Evolutionary conservation across 2,797 vertebrate species (phyloP), one percentile per base, ranked within the genome.

Genomic region (Antennarius maculatus): DNA sequence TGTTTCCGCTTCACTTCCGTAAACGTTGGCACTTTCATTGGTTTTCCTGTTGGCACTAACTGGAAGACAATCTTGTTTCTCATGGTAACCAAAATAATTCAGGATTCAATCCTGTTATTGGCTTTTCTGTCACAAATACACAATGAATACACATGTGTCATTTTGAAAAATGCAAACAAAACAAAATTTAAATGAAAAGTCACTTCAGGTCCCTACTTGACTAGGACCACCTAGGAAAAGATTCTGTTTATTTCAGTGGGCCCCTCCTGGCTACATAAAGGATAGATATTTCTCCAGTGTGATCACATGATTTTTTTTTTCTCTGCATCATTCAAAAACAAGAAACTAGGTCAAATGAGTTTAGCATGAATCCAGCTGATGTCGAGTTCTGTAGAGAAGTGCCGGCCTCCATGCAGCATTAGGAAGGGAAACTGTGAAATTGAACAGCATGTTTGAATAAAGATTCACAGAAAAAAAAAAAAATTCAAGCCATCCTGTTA

Each of bases 21-120:
- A 11, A 77, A 76, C 62, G 18, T 69, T 64, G 75, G 72, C 83
- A 77, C 79, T 74, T 77, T 82, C 47, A 50, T 54, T 49, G 29
- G 57, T 13, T 77, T 46, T 78, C 67, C 68, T 73, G 74, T 72
- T 79, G 82, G 77, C 78, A 80, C 81, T 51, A 51, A 75, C 77
- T 89, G 86, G 86, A 91, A 91, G 89, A 90, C 87, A 51, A 77
- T 65, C 74, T 61, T 12, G 52, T 74, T 83, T 75, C 59, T 83
- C 39, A 18, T 50, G 68, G 61, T 61, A 79, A 64, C 59, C 61
- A 37, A 57, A 71, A 54, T 14, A 1, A 6, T 11, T 43, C 8
- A 7, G 31, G 48, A 52, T 54, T 55, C 43, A 34, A 62, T 80
- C 46, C 46, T 13, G 34, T 74, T 34, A 11, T 6, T 46, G 23